A percentile compares a stretch with the other conserved stretches of the same genome.
Conservation (phyloP, 2,888 invertebrate species). For the Drosophila infuscata region DNA sequence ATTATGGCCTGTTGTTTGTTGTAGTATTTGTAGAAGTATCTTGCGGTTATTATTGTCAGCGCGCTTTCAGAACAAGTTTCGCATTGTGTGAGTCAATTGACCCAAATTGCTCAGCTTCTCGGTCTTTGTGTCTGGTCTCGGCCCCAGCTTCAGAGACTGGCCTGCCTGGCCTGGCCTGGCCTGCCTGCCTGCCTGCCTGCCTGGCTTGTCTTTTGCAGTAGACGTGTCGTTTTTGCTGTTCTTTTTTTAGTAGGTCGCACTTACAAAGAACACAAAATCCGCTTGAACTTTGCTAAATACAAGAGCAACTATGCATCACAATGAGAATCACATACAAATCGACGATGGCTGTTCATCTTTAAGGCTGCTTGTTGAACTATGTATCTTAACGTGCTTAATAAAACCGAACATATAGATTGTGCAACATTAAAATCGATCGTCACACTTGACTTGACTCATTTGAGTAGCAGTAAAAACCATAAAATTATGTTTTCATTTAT, state of each 20-base stretch:
- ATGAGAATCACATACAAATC: not conserved
- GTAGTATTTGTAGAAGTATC: conserved; percentile 22
- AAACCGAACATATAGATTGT: not conserved
- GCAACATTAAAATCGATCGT: not conserved
- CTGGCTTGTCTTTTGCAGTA: conserved; percentile 36
- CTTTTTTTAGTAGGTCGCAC: conserved; percentile 72
- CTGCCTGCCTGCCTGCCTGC: not conserved
- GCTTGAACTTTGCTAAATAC: conserved; percentile 67
- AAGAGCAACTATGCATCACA: conserved; percentile 4
- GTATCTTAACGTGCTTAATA: not conserved
- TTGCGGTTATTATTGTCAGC: conserved; percentile 76
- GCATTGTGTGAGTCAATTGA: conserved; percentile 73
- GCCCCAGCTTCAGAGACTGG: conserved; percentile 6
- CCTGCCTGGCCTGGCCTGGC: conserved; percentile 3
- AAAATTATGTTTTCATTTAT: not conserved
- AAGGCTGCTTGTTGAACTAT: not conserved
- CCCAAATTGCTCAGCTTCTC: conserved; percentile 68
- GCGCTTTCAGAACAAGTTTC: conserved; percentile 71
- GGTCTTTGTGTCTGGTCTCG: conserved; percentile 62
- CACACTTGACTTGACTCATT: not conserved
- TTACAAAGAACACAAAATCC: conserved; percentile 50
- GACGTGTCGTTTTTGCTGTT: conserved; percentile 64
- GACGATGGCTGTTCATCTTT: conserved; percentile 1
- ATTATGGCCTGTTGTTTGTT: conserved; percentile 20
- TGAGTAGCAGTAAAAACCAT: not conserved